Percentiles rank a stretch among this genome's conserved stretches.
Conservation (phyloP, 2,113 vertebrate species). For the Dasypus novemcinctus region DNA sequence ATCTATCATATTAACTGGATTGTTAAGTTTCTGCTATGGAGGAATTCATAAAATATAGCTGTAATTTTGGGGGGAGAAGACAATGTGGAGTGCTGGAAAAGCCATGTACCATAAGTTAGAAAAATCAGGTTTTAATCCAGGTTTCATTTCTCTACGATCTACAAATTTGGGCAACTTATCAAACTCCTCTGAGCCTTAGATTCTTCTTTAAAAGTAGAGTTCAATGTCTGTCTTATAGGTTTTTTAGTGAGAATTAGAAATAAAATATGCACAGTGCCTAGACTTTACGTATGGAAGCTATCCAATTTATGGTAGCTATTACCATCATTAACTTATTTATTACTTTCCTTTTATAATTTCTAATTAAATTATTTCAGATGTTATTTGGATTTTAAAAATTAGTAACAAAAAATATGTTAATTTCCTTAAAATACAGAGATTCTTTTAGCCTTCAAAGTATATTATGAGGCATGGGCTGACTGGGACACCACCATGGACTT, state of each 20-base stretch:
- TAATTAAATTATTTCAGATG: slow-evolving; percentile 32
- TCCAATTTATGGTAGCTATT: slow-evolving; percentile 39
- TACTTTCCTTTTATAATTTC: background rate
- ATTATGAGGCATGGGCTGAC: background rate
- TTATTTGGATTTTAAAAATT: slow-evolving; percentile 10
- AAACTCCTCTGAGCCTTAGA: background rate
- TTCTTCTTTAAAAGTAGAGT: slow-evolving; percentile 34
- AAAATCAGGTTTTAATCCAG: slow-evolving; percentile 14
- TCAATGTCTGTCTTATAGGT: slow-evolving; percentile 11
- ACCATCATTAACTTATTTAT: slow-evolving; percentile 34
- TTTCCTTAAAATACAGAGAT: background rate
- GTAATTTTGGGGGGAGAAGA: slow-evolving; percentile 16
- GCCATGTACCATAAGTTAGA: background rate
- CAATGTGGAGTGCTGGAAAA: background rate
- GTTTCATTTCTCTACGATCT: slow-evolving; percentile 53
- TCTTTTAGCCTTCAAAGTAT: background rate
- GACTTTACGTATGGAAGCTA: background rate
- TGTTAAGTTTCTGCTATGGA: slow-evolving; percentile 49
- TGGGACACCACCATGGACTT: background rate
- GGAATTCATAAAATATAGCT: slow-evolving; percentile 41
- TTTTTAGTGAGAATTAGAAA: slow-evolving; percentile 51
- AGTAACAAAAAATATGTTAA: background rate
- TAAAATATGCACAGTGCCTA: background rate
- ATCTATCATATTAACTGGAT: slow-evolving; percentile 45
- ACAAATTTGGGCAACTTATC: background rate